Evolutionary conservation across 2,797 vertebrate genomes (phyloP), one percentile per base, ranked within the genome.

Genomic region (Alosa sapidissima): DNA sequence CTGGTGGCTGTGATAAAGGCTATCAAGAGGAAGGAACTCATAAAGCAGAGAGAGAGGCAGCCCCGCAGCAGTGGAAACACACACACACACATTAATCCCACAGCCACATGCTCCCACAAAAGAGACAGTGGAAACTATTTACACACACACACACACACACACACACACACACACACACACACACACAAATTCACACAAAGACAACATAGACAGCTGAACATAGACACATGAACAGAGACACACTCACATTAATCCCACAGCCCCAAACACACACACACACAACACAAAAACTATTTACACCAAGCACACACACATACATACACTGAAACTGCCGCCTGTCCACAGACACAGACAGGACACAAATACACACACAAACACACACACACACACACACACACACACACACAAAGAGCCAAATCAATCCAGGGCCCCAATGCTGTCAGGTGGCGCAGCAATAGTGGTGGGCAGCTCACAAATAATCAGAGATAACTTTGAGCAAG

Each of bases 1-100:
- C 68, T 85, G 88, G 54, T 48, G 86, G 85, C 85, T 87, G 85
- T 89, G 88, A 86, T 88, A 87, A 89, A 86, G 82, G 21, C 88
- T 86, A 86, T 85, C 84, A 84, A 81, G 33, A 68, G 75, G 82
- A 45, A 68, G 81, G 83, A 87, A 86, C 84, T 87, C 86, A 87
- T 84, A 87, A 87, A 87, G 48, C 68, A 78, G 86, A 41, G 65
- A 81, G n/a, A 60, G 58, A 33, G 52, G 51, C 55, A 85, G 65
- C 58, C 58, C 51, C n/a, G 72, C 51, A 0, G 68, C 65, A 75
- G 62, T 28, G 24, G 49, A 84, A 21, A 9, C 55, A 28, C 55
- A 28, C 60, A 28, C 60, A 68, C n/a, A 68, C 11, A 72, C 65
- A 72, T 7, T 58, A 58, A 21, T 58, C 65, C 10, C 65, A 36